These are phyloP conservation scores for Porites evermanni DNA, from an alignment of 92 coral and sea anemone species.

Conservation along the genomic window DNA sequence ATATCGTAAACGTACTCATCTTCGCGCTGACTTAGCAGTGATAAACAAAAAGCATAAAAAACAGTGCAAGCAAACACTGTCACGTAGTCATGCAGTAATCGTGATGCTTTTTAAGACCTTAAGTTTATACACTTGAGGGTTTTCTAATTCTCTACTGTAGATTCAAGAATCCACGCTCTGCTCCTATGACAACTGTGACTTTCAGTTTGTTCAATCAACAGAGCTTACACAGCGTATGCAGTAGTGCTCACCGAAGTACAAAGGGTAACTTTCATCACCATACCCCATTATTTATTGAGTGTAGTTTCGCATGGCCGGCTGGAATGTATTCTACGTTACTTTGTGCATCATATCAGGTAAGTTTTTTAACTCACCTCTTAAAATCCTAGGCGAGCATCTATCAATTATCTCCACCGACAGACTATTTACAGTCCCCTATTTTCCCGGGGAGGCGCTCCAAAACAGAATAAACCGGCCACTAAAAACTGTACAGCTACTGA, in stretches of 20 bases:
- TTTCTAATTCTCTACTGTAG: too few species aligned
- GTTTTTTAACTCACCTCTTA: background rate
- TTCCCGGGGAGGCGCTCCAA: too few species aligned
- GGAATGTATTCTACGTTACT: slow-evolving; percentile 15
- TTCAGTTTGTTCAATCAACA: slow-evolving; percentile 1
- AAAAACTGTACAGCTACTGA: too few species aligned
- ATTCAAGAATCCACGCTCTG: background rate
- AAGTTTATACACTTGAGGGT: too few species aligned
- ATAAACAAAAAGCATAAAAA: too few species aligned
- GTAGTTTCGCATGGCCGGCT: slow-evolving; percentile 6
- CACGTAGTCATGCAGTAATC: too few species aligned
- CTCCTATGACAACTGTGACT: background rate
- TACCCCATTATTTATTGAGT: background rate
- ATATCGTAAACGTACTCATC: too few species aligned
- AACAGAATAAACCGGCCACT: too few species aligned
- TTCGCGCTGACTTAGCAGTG: too few species aligned
- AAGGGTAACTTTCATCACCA: background rate
- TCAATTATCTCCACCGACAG: background rate
- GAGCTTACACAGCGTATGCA: slow-evolving; percentile 21
- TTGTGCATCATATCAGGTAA: slow-evolving; percentile 27
- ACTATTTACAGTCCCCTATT: too few species aligned
- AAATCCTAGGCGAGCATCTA: background rate
- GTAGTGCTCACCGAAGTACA: background rate
- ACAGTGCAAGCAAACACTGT: too few species aligned
- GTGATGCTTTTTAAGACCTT: too few species aligned